Base-by-base conservation (phyloP, 2,113 vertebrate species). In the Lasiurus cinereus region DNA sequence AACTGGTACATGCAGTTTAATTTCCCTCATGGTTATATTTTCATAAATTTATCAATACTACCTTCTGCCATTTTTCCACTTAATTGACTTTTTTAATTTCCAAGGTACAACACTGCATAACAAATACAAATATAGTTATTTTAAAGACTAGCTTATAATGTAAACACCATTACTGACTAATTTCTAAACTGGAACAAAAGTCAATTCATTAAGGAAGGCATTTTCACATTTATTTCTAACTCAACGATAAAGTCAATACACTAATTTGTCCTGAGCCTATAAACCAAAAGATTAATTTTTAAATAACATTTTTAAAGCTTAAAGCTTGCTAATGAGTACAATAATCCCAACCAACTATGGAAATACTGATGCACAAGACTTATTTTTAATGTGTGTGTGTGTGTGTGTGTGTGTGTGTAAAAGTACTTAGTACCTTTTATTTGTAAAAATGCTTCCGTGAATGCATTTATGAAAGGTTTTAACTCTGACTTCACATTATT, bases 301-400 rank as follows among this genome's bases (percentile, higher is more conserved):
- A 95, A 96, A 19, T 56, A 73, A 86, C 43, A 77, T 31, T 72
- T 93, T 92, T 77, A 94, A 90, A 90, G 54, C 24, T 70, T 93
- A 83, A 94, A 59, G 36, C 11, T 70, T 79, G 22, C 12, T 86
- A 70, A 36, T 67, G 18, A 90, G 67, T 31, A 59, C 14, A 66
- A 50, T 69, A 70, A 83, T 69, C 31, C 76, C 3, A 39, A 31
- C 29, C n/a, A 29, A 86, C 29, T 83, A 43, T 18, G 39, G 33
- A 90, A 70, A 22, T 62, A 24, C 0, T 39, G 29, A 36, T 79
- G 19, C 27, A 39, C 19, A 39, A 69, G 52, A 76, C 31, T 52
- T 79, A 27, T 73, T 83, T 95, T 83, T 54, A 46, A 76, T 64
- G 56, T 79, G 16, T 24, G 21, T 52, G 46, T 13, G 33, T 24